Evolutionary conservation across 2,113 vertebrate species (phyloP).

Genomic region (Pteropus alecto): DNA sequence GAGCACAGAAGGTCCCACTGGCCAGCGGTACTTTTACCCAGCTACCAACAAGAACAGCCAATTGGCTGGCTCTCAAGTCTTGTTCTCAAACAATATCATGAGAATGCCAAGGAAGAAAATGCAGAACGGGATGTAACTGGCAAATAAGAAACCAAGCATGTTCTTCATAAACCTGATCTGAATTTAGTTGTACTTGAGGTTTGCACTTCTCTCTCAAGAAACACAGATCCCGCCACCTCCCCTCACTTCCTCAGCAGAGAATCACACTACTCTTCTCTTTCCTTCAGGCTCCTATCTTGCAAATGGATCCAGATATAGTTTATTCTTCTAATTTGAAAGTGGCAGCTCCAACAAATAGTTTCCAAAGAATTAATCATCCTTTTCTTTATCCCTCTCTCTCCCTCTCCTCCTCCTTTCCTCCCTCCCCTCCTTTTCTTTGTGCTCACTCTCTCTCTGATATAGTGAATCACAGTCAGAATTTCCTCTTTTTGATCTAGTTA

Average conservation of each 20-base stretch:
- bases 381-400: neutral
- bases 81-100: neutral
- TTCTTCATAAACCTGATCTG: neutral
- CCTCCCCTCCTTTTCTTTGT: neutral
- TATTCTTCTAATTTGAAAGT: conserved; percentile 19
- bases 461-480: conserved; percentile 44
- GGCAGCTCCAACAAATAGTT: conserved; percentile 2
- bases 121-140: fast-evolving
- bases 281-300: neutral
- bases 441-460: neutral
- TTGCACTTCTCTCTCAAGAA: neutral
- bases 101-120: neutral
- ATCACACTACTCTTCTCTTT: neutral
- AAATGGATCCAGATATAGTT: conserved; percentile 35
- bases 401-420: neutral
- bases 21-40: neutral
- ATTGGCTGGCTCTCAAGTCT: neutral
- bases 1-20: fast-evolving
- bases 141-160: neutral
- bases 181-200: neutral
- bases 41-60: neutral
- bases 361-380: conserved; percentile 46
- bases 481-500: conserved; percentile 56
- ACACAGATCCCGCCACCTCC: neutral
- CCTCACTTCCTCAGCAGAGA: neutral